phyloP scores from a whole-genome alignment of 2,113 vertebrate species.

The Reinhardtius hippoglossoides region DNA sequence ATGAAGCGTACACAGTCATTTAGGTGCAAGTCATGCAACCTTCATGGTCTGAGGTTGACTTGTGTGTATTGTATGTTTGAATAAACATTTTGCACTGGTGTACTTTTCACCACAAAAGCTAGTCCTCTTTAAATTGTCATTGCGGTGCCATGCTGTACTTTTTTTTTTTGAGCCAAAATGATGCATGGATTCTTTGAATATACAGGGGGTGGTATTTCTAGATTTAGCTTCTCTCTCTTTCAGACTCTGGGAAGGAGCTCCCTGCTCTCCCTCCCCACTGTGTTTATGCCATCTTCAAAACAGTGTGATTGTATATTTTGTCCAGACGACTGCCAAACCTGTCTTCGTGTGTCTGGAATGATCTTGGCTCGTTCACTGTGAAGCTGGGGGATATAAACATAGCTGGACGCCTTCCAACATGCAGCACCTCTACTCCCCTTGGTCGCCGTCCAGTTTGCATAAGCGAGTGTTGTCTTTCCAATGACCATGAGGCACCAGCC shows the following conservation, averaged over 20 bases:
- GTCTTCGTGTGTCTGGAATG: neutral
- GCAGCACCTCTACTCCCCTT: constrained; percentile 19
- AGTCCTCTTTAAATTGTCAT: neutral
- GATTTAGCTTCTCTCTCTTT: neutral
- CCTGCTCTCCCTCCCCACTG: neutral
- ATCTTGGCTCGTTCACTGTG: constrained; percentile 20
- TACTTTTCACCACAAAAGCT: neutral
- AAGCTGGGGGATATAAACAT: constrained; percentile 37
- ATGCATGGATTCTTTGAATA: neutral
- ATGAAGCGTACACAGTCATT: constrained; percentile 12
- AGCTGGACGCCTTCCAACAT: constrained; percentile 32
- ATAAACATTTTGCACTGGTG: neutral
- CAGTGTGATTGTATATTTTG: constrained; percentile 10
- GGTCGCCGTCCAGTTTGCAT: constrained; percentile 35
- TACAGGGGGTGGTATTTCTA: neutral
- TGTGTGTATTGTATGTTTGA: neutral
- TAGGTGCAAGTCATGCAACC: neutral
- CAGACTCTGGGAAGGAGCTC: neutral
- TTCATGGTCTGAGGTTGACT: constrained; percentile 1
- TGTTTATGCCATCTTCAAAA: constrained; percentile 29
- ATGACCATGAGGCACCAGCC: constrained; percentile 31
- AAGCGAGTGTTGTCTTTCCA: constrained; percentile 71
- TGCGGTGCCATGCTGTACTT: neutral
- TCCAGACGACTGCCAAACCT: constrained; percentile 16
- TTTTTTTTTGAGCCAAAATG: neutral